A percentile compares a stretch with the other conserved stretches of the same genome.
phyloP scores from a whole-genome alignment of 2,797 vertebrate genomes.

The Premnoplex brunnescens region DNA sequence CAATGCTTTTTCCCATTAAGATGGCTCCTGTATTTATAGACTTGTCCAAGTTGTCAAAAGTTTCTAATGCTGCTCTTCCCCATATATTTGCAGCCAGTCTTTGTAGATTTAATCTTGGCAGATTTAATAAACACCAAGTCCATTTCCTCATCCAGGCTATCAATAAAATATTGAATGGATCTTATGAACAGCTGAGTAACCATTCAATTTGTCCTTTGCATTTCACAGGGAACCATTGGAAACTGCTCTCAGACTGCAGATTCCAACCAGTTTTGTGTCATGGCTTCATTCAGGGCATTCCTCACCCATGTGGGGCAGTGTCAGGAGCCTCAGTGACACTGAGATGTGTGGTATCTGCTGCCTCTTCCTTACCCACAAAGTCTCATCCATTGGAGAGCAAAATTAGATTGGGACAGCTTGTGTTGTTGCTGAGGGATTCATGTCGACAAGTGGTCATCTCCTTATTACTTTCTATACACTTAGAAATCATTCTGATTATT shows the following conservation, averaged over 20 bases:
- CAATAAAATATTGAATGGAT: conserved; percentile 62
- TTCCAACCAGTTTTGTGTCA: background rate
- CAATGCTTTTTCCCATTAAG: background rate
- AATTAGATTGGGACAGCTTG: background rate
- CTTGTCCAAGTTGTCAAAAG: conserved; percentile 51
- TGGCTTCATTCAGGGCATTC: background rate
- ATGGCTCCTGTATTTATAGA: conserved; percentile 23
- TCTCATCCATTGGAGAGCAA: background rate
- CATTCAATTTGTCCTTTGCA: conserved; percentile 25
- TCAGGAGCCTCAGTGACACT: background rate
- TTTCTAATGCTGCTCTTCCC: conserved; percentile 27
- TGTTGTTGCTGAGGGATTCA: background rate
- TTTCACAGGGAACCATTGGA: background rate
- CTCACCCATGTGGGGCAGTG: background rate
- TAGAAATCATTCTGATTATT: background rate
- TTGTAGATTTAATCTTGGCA: conserved; percentile 53
- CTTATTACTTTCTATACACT: background rate
- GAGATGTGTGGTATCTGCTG: background rate
- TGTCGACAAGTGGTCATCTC: background rate
- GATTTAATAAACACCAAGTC: conserved; percentile 57
- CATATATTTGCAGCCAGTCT: conserved; percentile 10
- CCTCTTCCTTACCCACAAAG: background rate
- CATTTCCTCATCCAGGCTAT: conserved; percentile 37
- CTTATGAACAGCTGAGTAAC: conserved; percentile 44
- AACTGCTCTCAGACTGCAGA: background rate